Evolutionary conservation across 1,140 invertebrate genomes (phyloP).

Genomic region (Eueides isabella): DNA sequence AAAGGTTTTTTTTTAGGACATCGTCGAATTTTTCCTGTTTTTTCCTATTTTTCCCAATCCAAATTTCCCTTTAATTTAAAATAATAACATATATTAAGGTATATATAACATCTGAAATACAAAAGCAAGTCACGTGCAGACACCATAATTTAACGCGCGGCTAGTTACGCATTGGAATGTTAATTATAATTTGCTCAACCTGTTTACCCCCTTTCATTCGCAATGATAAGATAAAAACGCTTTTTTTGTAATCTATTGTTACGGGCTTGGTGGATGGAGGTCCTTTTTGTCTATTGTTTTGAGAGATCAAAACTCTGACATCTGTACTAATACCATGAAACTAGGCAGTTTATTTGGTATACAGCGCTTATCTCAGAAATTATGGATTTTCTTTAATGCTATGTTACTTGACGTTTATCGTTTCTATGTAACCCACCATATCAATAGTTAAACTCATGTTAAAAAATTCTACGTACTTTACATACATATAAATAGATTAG

Average conservation of each 20-base stretch:
- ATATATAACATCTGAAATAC: background rate
- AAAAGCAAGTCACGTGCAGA: background rate
- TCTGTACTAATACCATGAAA: background rate
- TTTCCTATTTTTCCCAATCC: background rate
- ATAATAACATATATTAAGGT: background rate
- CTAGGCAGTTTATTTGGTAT: too few species aligned
- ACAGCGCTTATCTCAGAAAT: too few species aligned
- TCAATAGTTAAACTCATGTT: too few species aligned
- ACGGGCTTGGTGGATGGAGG: background rate
- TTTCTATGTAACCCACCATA: too few species aligned
- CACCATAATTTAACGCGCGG: background rate
- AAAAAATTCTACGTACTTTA: too few species aligned
- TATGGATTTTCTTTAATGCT: too few species aligned
- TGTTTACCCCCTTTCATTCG: background rate
- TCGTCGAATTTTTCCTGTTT: background rate
- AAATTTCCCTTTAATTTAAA: background rate
- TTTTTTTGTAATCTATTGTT: background rate
- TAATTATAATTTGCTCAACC: conserved; percentile 3
- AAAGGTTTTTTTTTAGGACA: too few species aligned
- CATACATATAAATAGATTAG: too few species aligned
- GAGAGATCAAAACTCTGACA: background rate
- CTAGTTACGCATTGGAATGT: conserved; percentile 1
- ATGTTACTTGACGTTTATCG: too few species aligned
- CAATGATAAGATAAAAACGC: conserved; percentile 5
- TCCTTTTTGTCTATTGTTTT: background rate